Base-by-base conservation (phyloP, 2,113 vertebrate genomes). In the Channa maculata region DNA sequence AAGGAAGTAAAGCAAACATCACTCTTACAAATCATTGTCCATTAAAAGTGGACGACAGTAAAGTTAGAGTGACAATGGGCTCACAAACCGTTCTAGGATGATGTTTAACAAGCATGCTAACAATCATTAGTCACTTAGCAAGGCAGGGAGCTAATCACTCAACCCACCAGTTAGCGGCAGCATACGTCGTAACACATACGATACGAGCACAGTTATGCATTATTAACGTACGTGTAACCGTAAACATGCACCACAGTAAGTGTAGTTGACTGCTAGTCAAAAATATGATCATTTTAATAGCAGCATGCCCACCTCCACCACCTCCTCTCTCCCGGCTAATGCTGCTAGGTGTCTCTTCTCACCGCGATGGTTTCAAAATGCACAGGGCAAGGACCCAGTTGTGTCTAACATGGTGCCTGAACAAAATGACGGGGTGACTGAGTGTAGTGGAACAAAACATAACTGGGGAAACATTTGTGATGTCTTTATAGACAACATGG, bases 361-460 rank as follows among this genome's bases (percentile, higher is more conserved):
- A 90, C 90, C 89, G 91, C 89, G 72, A 84, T 80, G 86, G 80
- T 90, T 94, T 94, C 85, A 94, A 94, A 94, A 91, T 84, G 86
- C 76, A 79, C 14, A 64, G 12, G 8, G 13, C 55, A 61, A 92
- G 83, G 93, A 92, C 92, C 93, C 53, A 1, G 0, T 39, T 37
- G 12, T 0, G 72, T 54, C 83, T 2, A 50, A 60, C 14, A 24
- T 0, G 5, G 3, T 71, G 93, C 93, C 91, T 88, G 88, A 87
- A 24, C 68, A 85, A 83, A 41, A 41, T 7, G 6, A 7, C 39
- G 4, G 24, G 24, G 24, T 1, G 4, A 41, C 39, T 41, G 24
- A 24, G 24, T 41, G 39, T 14, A 2, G 2, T 10, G 0, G 5
- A 2, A 36, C 11, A 4, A 5, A 0, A 12, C 5, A 7, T 2